Percentiles rank a stretch among this genome's conserved stretches.
phyloP scores from a whole-genome alignment of 1,140 invertebrate genomes.

The Palaemon carinicauda region DNA sequence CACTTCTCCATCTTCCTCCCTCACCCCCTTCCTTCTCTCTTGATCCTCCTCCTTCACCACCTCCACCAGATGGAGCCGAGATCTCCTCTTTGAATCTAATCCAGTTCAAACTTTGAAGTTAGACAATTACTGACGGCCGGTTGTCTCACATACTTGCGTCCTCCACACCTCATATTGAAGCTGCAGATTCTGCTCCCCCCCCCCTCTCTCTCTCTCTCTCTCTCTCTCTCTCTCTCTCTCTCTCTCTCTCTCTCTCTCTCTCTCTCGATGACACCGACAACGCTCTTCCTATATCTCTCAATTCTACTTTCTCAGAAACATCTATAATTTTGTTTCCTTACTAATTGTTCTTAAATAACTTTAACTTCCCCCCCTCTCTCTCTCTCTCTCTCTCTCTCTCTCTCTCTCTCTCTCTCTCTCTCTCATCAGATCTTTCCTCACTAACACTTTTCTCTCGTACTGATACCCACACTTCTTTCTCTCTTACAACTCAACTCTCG shows the following conservation, averaged over 20 bases:
- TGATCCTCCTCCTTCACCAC: background rate
- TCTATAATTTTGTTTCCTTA: background rate
- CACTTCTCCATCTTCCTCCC: background rate
- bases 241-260: background rate
- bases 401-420: background rate
- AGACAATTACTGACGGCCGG: background rate
- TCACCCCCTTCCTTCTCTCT: background rate
- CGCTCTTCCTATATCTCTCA: background rate
- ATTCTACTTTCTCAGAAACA: background rate
- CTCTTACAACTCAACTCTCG: background rate
- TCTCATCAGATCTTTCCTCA: no score
- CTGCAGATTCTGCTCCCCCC: background rate
- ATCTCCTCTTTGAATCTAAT: background rate
- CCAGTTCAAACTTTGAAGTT: conserved; percentile 7
- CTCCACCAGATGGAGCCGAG: conserved; percentile 22
- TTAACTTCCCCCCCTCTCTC: background rate
- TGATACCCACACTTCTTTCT: background rate
- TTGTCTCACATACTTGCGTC: conserved; percentile 6
- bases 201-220: background rate
- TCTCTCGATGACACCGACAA: background rate
- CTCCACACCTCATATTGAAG: conserved; percentile 26
- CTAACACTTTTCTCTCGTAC: background rate
- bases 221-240: background rate
- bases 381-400: background rate
- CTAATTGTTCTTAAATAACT: no score